Evolutionary conservation across 2,113 vertebrate genomes (phyloP).

Genomic region (Gadus chalcogrammus): DNA sequence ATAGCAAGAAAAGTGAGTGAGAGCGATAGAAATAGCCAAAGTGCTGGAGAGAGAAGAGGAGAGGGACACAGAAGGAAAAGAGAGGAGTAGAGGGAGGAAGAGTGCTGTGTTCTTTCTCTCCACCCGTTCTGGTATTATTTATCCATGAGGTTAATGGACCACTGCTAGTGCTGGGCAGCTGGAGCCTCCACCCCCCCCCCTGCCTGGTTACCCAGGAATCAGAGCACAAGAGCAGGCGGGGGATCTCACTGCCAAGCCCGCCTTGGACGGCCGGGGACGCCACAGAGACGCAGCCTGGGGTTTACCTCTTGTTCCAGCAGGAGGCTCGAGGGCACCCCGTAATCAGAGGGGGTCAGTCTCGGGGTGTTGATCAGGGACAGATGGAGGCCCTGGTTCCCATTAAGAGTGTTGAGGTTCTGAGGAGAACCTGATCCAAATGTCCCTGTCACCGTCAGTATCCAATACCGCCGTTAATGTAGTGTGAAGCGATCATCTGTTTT

Average conservation of each 20-base stretch:
- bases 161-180: conserved; percentile 22
- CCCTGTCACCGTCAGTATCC: too few relatives aligned
- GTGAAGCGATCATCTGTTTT: too few relatives aligned
- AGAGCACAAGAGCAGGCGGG: not conserved
- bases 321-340: not conserved
- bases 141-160: conserved; percentile 49
- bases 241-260: conserved; percentile 2
- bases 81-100: not conserved
- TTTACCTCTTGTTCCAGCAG: not conserved
- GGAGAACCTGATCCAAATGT: too few relatives aligned
- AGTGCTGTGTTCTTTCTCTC: conserved; percentile 1
- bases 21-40: too few relatives aligned
- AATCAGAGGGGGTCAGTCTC: not conserved
- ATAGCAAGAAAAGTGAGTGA: too few relatives aligned
- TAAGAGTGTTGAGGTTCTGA: too few relatives aligned
- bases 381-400: too few relatives aligned
- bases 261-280: conserved; percentile 6
- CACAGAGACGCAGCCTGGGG: not conserved
- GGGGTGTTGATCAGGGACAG: too few relatives aligned
- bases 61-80: not conserved
- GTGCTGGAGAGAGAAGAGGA: too few relatives aligned
- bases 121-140: conserved; percentile 32
- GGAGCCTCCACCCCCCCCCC: conserved; percentile 4
- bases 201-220: conserved; percentile 21
- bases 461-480: too few relatives aligned